Evolutionary conservation across 2,113 vertebrate species (phyloP).

Genomic region (Ameiurus melas): DNA sequence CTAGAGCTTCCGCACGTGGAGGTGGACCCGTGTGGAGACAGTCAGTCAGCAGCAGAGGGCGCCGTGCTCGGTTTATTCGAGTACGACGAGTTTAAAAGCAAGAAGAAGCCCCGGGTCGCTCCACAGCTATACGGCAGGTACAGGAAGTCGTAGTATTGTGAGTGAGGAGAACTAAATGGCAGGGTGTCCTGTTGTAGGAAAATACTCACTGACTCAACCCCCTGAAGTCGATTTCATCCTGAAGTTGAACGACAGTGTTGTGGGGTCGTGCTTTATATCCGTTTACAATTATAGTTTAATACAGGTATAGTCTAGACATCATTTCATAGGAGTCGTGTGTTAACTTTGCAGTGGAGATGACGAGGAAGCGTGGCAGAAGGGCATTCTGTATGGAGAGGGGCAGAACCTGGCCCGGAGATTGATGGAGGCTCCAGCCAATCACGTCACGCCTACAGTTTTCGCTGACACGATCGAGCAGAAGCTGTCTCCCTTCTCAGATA

Average conservation of each 20-base stretch:
- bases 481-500: constrained; percentile 70
- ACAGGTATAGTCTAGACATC: background rate
- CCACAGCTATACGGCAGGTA: constrained; percentile 84
- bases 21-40: constrained; percentile 92
- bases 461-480: constrained; percentile 83
- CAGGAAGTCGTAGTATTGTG: background rate
- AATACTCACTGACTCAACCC: background rate
- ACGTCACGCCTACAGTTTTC: constrained; percentile 87
- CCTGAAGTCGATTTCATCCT: too few species aligned
- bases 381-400: constrained; percentile 84
- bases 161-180: background rate
- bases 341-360: constrained; percentile 72
- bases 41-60: constrained; percentile 92
- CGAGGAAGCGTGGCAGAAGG: constrained; percentile 81
- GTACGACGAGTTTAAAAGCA: constrained; percentile 89
- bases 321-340: background rate
- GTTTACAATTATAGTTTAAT: background rate
- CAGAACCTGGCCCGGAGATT: constrained; percentile 90
- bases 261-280: background rate
- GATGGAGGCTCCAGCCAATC: constrained; percentile 94
- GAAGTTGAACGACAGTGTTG: background rate
- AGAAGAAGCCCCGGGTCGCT: constrained; percentile 82
- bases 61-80: constrained; percentile 86
- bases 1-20: constrained; percentile 84
- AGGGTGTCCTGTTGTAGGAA: background rate